phyloP scores from a whole-genome alignment of 2,888 invertebrate genomes.

The Scelioninae gen. 1 region DNA sequence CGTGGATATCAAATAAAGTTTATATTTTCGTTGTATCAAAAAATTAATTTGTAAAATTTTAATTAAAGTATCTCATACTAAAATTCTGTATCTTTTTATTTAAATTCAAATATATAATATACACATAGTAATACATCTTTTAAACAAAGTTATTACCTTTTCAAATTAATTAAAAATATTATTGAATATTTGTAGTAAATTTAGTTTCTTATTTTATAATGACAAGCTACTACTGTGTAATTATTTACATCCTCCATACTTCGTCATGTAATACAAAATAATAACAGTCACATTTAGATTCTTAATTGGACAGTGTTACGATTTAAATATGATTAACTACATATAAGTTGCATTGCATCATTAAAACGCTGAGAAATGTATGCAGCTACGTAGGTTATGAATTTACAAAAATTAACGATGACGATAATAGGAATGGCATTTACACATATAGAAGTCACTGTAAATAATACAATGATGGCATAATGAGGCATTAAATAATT shows the following conservation, averaged over 20 bases:
- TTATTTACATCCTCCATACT: slow-evolving; percentile 26
- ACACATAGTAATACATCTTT: too few relatives aligned
- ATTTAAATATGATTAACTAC: slow-evolving; percentile 42
- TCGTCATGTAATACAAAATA: slow-evolving; percentile 35
- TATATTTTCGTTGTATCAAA: too few relatives aligned
- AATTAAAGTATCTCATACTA: too few relatives aligned
- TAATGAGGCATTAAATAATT: neutral
- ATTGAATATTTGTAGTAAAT: slow-evolving; percentile 55
- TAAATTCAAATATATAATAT: too few relatives aligned
- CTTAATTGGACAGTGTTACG: slow-evolving; percentile 26
- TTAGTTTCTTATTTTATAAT: slow-evolving; percentile 34
- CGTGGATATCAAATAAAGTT: too few relatives aligned
- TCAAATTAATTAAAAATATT: slow-evolving; percentile 19
- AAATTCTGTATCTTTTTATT: too few relatives aligned
- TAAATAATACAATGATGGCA: slow-evolving; percentile 18
- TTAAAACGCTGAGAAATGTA: slow-evolving; percentile 3
- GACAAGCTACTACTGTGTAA: slow-evolving; percentile 40
- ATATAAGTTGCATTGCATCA: slow-evolving; percentile 20
- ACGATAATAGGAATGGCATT: slow-evolving; percentile 17
- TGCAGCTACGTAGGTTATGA: neutral
- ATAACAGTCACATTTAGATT: slow-evolving; percentile 48
- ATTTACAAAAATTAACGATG: slow-evolving; percentile 1
- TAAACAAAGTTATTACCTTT: too few relatives aligned
- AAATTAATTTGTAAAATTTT: too few relatives aligned
- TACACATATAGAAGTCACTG: neutral